Percentiles rank a stretch among this genome's conserved stretches.
These are phyloP conservation scores for Lagopus muta DNA, from an alignment of 2,113 vertebrate species.

Conservation along the genomic window DNA sequence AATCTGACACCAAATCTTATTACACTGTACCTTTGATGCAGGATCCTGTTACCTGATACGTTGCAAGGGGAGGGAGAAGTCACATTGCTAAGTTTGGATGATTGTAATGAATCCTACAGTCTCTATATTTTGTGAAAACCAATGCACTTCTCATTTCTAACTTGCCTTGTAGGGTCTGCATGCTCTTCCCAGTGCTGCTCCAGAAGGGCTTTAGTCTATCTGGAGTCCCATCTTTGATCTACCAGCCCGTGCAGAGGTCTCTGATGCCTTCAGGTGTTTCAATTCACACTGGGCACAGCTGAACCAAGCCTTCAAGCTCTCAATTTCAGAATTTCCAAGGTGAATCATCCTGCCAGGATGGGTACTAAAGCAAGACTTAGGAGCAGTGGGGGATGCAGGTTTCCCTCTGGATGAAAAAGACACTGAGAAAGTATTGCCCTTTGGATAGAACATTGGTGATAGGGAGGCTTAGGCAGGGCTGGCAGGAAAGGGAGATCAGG, in stretches of 20 bases:
- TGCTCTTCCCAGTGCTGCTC: neutral
- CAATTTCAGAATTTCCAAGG: neutral
- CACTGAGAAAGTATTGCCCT: neutral
- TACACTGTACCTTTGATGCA: neutral
- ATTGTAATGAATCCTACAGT: neutral
- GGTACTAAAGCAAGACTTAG: neutral
- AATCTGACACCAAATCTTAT: neutral
- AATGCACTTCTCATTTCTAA: neutral
- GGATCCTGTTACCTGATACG: neutral
- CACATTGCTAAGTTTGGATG: neutral
- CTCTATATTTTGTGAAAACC: neutral
- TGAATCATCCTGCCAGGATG: accelerated
- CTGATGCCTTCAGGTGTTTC: neutral
- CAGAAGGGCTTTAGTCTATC: neutral
- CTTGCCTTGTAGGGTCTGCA: neutral
- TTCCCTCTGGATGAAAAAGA: neutral
- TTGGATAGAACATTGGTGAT: neutral
- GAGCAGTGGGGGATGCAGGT: neutral
- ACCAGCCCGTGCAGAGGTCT: neutral
- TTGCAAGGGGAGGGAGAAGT: neutral
- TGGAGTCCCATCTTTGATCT: neutral
- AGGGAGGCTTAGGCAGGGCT: neutral
- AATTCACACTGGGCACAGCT: neutral
- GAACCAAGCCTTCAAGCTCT: neutral
- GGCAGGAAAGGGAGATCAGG: neutral